phyloP scores from a whole-genome alignment of 2,888 invertebrate species.

The Hyposoter dolosus region DNA sequence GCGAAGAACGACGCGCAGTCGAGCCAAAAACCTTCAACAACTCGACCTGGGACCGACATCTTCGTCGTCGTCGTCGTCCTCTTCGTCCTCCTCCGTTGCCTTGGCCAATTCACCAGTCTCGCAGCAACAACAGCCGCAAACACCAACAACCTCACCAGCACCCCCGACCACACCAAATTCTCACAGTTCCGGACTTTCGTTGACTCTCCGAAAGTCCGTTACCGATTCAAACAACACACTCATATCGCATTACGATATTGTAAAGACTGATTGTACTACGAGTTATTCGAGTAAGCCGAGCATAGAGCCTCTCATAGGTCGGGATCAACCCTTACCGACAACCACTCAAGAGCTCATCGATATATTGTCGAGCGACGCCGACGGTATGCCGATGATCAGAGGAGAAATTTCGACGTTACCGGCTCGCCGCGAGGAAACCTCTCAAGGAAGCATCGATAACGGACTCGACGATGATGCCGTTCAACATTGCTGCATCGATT shows the following conservation, averaged over 20 bases:
- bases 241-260: conserved; percentile 83
- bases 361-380: conserved; percentile 81
- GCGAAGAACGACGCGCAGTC: conserved; percentile 82
- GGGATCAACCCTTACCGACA: conserved; percentile 81
- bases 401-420: conserved; percentile 63
- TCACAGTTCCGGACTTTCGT: conserved; percentile 78
- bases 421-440: neutral
- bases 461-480: conserved; percentile 73
- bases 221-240: conserved; percentile 82
- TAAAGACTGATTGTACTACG: conserved; percentile 82
- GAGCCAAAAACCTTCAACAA: conserved; percentile 80
- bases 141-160: conserved; percentile 45
- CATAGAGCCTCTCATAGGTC: conserved; percentile 79
- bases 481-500: conserved; percentile 79
- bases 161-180: conserved; percentile 74
- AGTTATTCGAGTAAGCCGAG: conserved; percentile 77
- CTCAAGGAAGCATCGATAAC: conserved; percentile 65
- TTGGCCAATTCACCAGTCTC: neutral
- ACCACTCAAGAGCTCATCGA: conserved; percentile 83
- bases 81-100: conserved; percentile 5
- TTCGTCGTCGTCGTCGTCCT: neutral
- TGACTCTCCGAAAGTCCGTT: conserved; percentile 82
- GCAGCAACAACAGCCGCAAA: conserved; percentile 2
- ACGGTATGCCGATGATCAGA: conserved; percentile 72
- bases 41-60: conserved; percentile 74